These are phyloP conservation scores for Phalloptychus januarius DNA, from an alignment of 2,797 vertebrate genomes.

Conservation along the genomic window DNA sequence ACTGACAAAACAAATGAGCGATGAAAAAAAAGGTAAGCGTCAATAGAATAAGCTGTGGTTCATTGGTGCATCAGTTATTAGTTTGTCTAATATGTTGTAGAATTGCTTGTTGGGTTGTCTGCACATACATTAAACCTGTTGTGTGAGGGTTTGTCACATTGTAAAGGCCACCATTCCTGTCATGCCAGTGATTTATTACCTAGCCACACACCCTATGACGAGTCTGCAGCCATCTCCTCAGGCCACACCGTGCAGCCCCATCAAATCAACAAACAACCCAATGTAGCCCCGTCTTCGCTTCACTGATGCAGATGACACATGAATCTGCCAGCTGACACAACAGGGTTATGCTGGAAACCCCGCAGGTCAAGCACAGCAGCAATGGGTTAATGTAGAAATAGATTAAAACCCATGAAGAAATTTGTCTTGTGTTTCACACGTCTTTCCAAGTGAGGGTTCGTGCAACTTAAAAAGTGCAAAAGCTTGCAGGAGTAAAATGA, in stretches of 20 bases:
- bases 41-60: slow-evolving; percentile 24
- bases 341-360: slow-evolving; percentile 54
- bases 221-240: slow-evolving; percentile 47
- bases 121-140: slow-evolving; percentile 29
- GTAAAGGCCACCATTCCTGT: slow-evolving; percentile 71
- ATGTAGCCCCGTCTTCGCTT: slow-evolving; percentile 67
- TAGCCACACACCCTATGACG: slow-evolving; percentile 53
- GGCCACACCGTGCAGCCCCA: slow-evolving; percentile 46
- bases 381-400: slow-evolving; percentile 72
- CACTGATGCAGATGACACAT: slow-evolving; percentile 71
- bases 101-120: slow-evolving; percentile 21
- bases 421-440: slow-evolving; percentile 40
- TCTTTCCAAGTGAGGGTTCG: slow-evolving; percentile 25
- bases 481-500: slow-evolving; percentile 7
- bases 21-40: slow-evolving; percentile 27
- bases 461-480: slow-evolving; percentile 20
- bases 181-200: slow-evolving; percentile 78
- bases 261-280: slow-evolving; percentile 69
- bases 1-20: slow-evolving; percentile 50
- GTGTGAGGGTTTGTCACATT: slow-evolving; percentile 38
- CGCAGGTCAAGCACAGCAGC: slow-evolving; percentile 61
- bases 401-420: slow-evolving; percentile 68
- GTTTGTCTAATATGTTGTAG: slow-evolving; percentile 19
- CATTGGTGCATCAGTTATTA: neutral
- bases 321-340: slow-evolving; percentile 69